Evolutionary conservation across 1,140 invertebrate species (phyloP).

Genomic region (Drosophila pectinifera): DNA sequence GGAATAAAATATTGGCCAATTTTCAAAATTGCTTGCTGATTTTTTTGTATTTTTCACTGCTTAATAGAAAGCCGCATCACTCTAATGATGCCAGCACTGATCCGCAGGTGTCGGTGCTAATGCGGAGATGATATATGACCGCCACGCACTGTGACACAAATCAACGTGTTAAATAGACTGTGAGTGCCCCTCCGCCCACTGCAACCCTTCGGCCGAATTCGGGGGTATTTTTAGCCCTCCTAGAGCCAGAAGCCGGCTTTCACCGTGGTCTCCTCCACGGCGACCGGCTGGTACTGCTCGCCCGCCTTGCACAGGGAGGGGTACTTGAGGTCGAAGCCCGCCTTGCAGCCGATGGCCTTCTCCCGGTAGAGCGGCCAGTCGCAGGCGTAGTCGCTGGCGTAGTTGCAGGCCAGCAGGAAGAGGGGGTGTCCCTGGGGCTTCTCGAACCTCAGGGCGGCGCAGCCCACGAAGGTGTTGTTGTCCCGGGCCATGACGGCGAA

Average conservation of each 20-base stretch:
- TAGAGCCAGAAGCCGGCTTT: slow-evolving; percentile 11
- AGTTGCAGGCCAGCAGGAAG: slow-evolving; percentile 69
- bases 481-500: slow-evolving; percentile 68
- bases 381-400: slow-evolving; percentile 49
- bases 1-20: too few species aligned
- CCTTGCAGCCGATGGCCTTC: slow-evolving; percentile 50
- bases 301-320: slow-evolving; percentile 47
- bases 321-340: slow-evolving; percentile 49
- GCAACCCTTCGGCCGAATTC: slow-evolving; percentile 4
- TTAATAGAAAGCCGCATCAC: not conserved
- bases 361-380: slow-evolving; percentile 45
- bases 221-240: slow-evolving; percentile 26
- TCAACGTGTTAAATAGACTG: slow-evolving; percentile 77
- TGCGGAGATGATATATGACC: slow-evolving; percentile 71
- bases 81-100: slow-evolving; percentile 5
- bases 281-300: slow-evolving; percentile 37
- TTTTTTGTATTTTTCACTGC: not conserved
- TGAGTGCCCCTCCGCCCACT: slow-evolving; percentile 20
- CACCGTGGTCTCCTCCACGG: slow-evolving; percentile 13
- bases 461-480: slow-evolving; percentile 64
- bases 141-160: slow-evolving; percentile 60
- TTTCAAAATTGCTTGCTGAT: not conserved
- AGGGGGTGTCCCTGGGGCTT: slow-evolving; percentile 9
- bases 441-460: slow-evolving; percentile 46
- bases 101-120: slow-evolving; percentile 57